Base-by-base conservation (phyloP, 2,797 vertebrate genomes). In the Spea hammondii region DNA sequence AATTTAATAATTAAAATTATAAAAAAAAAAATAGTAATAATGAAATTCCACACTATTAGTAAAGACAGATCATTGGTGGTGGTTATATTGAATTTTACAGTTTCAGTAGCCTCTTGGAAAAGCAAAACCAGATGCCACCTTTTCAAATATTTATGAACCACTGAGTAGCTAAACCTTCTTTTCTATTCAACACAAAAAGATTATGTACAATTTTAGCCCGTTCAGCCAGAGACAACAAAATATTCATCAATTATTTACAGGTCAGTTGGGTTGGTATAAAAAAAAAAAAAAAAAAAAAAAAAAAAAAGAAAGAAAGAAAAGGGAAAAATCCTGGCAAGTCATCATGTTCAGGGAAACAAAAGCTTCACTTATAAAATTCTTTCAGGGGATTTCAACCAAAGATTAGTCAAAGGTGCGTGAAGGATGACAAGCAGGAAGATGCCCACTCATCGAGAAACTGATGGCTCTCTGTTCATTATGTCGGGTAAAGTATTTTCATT, bases 401-500 rank as follows among this genome's bases (percentile, higher is more conserved):
- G 77, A 83, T 68, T 70, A 83, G 65, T 75, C 62, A 76, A 77
- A 70, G 64, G 74, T 77, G 46, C 60, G 77, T 8, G 68, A 77
- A 79, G 49, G 73, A 77, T 79, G 82, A 79, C 59, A 9, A 79
- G 57, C 70, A 76, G 69, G 72, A 79, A 73, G 64, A 72, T 14
- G 32, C 32, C 62, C 6, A n/a, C n/a, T 32, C 55, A 76, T 57
- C 65, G 57, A 57, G 69, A 78, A 53, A 14, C 64, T 11, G 67
- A 76, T 55, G 70, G 79, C 50, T 62, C 66, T 69, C 59, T 76
- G 86, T 86, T 49, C 84, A 86, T 71, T 0, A 83, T 73, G 76
- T 88, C 45, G 82, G 85, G 86, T 89, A 84, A 83, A 88, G 82
- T 62, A 68, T 69, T 45, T 71, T 14, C 32, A 72, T 50, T 68